These are phyloP conservation scores for Isichthys henryi DNA, from an alignment of 2,113 vertebrate genomes.

Conservation along the genomic window DNA sequence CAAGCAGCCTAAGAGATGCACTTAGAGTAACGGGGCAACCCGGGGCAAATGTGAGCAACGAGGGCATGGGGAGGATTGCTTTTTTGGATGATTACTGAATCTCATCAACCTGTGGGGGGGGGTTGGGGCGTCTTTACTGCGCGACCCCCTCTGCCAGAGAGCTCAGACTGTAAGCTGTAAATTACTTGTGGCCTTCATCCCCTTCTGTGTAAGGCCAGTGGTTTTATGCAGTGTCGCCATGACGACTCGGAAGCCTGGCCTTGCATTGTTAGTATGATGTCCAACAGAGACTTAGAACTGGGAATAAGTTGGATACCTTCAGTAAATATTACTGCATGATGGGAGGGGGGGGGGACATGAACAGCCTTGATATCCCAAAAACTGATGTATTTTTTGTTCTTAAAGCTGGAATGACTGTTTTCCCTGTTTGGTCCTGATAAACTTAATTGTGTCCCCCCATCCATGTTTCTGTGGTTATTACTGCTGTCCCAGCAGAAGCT, in stretches of 20 bases:
- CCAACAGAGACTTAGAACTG: neutral
- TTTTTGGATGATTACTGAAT: constrained; percentile 6
- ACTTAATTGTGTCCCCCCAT: neutral
- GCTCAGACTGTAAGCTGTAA: neutral
- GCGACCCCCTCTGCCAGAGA: neutral
- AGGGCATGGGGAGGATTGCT: neutral
- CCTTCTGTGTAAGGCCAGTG: neutral
- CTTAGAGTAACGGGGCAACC: neutral
- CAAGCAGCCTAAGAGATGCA: neutral
- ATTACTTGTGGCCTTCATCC: neutral
- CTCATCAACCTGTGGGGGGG: neutral
- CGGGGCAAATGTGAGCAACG: neutral
- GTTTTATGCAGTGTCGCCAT: neutral
- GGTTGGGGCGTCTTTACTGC: neutral
- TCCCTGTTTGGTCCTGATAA: neutral
- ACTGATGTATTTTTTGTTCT: neutral
- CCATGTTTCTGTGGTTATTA: neutral
- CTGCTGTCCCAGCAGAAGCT: neutral
- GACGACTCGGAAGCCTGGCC: neutral
- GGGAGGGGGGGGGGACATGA: neutral
- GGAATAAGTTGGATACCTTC: neutral
- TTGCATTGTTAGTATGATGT: neutral
- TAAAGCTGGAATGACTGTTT: neutral
- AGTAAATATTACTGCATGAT: neutral
- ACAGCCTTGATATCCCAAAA: neutral